Base-by-base conservation (phyloP, 1,140 invertebrate species). In the Belonocnema kinseyi region DNA sequence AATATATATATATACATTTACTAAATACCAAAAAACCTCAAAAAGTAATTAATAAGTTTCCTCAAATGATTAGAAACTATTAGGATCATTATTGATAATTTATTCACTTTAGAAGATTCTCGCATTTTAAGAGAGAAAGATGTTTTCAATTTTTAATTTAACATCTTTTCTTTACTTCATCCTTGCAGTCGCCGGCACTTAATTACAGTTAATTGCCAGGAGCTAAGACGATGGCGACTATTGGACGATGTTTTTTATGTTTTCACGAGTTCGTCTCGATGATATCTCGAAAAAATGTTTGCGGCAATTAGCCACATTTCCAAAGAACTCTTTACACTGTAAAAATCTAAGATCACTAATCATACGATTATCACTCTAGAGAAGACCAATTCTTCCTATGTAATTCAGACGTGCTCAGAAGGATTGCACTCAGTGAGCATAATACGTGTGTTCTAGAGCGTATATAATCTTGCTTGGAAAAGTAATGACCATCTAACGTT, bases 391-490 rank as follows among this genome's bases (percentile, higher is more conserved):
- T 58, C 19, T 58, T 40, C 14, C 58, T 6, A 72, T n/a, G 50
- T 50, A 46, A n/a, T 19, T 19, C 50, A 50, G 75, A 77, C 50
- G 77, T 84, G 77, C 79, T 80, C 82, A 78, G 70, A 77, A 86
- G 84, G 79, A 86, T 82, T 74, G 81, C 81, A 78, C 81, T 82
- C 85, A 85, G 77, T 50, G 73, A 82, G 82, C 82, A 85, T 90
- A 90, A 91, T 87, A 85, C 88, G 88, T 90, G 90, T 86, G 90
- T 91, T 91, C 86, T 85, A 91, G 90, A 92, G 90, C 90, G 90
- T 86, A 82, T 87, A 91, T 84, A 89, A 78, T 73, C 14, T 16
- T 26, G 21, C 74, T 73, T 14, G 90, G 19, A 80, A 89, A 91
- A 91, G 84, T 89, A 90, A 77, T 91, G 90, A 79, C 88, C 83